Evolutionary conservation across 92 coral and sea anemone species (phyloP).

Genomic region (Heliopora coerulea): DNA sequence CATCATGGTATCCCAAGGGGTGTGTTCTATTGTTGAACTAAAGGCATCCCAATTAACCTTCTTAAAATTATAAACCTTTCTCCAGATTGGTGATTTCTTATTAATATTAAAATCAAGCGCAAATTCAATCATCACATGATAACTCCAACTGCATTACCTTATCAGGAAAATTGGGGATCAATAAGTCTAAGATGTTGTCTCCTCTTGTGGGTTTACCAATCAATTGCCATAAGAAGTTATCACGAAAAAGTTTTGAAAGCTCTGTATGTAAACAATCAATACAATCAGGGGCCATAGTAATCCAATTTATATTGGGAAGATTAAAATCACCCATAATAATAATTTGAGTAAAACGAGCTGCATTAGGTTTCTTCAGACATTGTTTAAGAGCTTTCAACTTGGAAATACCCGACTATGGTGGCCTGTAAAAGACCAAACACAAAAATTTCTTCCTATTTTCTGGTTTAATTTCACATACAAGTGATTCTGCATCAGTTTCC

Average conservation of each 20-base stretch:
- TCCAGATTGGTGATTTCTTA: slow-evolving; percentile 24
- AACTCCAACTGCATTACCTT: slow-evolving; percentile 19
- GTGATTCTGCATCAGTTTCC: slow-evolving; percentile 51
- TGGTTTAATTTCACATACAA: slow-evolving; percentile 47
- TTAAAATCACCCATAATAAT: too few species aligned
- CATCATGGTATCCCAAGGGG: slow-evolving; percentile 31
- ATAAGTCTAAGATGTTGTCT: slow-evolving; percentile 42
- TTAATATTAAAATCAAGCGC: slow-evolving; percentile 17
- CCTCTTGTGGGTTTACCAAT: slow-evolving; percentile 54
- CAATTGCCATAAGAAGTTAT: slow-evolving; percentile 38
- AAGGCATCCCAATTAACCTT: slow-evolving; percentile 38
- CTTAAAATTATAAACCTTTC: slow-evolving; percentile 32
- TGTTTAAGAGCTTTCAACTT: slow-evolving; percentile 45
- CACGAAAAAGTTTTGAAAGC: slow-evolving; percentile 24
- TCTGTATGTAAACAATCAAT: slow-evolving; percentile 18
- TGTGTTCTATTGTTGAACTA: slow-evolving; percentile 33
- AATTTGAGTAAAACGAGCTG: slow-evolving; percentile 18
- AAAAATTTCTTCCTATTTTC: slow-evolving; percentile 37
- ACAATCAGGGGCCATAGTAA: slow-evolving; percentile 9
- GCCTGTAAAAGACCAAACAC: slow-evolving; percentile 55
- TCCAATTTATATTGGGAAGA: slow-evolving; percentile 40
- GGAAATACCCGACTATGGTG: slow-evolving; percentile 42
- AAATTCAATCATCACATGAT: slow-evolving; percentile 26
- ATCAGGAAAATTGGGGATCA: slow-evolving; percentile 45
- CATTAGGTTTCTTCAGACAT: slow-evolving; percentile 23